Evolutionary conservation across 2,797 vertebrate genomes (phyloP).

Genomic region (Diceros bicornis): DNA sequence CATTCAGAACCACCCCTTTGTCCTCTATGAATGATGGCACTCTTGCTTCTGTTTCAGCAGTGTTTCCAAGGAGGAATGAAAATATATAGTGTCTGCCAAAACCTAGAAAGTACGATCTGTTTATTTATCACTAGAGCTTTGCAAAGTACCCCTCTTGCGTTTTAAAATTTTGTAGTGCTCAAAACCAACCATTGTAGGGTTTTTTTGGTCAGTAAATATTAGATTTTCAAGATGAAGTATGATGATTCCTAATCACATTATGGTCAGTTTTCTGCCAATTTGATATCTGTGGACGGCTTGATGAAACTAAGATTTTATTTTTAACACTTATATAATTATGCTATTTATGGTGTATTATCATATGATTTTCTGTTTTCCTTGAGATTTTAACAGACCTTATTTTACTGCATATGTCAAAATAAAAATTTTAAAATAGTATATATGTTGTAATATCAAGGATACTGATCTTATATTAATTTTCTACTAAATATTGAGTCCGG

Average conservation of each 20-base stretch:
- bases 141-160: neutral
- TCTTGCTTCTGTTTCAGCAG: constrained; percentile 49
- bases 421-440: constrained; percentile 53
- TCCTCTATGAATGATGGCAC: constrained; percentile 53
- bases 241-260: constrained; percentile 18
- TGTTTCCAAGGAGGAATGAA: constrained; percentile 63
- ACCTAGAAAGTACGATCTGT: constrained; percentile 45
- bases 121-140: constrained; percentile 57
- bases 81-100: constrained; percentile 42
- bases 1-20: constrained; percentile 41
- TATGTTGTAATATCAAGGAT: neutral
- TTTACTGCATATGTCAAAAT: constrained; percentile 60
- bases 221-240: constrained; percentile 67
- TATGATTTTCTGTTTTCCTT: constrained; percentile 56
- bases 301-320: constrained; percentile 61
- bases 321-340: constrained; percentile 56
- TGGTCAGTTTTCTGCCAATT: constrained; percentile 40
- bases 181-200: neutral
- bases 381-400: constrained; percentile 66
- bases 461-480: constrained; percentile 60
- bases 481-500: neutral
- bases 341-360: neutral
- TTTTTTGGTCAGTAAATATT: constrained; percentile 72
- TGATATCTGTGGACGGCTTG: neutral
- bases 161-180: constrained; percentile 62